A percentile compares a stretch with the other conserved stretches of the same genome.
phyloP scores from a whole-genome alignment of 2,888 invertebrate genomes.

The Eupithecia inturbata region DNA sequence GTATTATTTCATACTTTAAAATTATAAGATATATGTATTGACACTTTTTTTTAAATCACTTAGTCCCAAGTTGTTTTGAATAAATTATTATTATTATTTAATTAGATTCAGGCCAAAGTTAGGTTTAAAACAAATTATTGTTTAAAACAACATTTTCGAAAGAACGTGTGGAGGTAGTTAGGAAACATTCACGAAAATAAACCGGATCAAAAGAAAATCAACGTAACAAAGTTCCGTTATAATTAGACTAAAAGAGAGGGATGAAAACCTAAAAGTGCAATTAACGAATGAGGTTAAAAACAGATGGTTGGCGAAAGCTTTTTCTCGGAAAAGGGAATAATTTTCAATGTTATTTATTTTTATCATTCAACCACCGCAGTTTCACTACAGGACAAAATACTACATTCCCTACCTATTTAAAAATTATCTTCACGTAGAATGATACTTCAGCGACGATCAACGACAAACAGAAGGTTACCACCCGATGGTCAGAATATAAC shows the following conservation, averaged over 20 bases:
- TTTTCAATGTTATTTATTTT: background rate
- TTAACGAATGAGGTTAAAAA: conserved; percentile 9
- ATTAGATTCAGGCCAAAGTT: background rate
- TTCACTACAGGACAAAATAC: background rate
- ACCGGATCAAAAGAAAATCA: conserved; percentile 40
- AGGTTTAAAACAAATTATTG: background rate
- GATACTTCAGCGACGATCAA: background rate
- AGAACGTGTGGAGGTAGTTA: background rate
- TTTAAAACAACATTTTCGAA: background rate
- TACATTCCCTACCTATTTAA: background rate
- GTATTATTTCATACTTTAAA: too few relatives aligned
- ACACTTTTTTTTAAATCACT: too few relatives aligned
- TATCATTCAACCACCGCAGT: background rate
- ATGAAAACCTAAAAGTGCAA: background rate
- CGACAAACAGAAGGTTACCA: background rate
- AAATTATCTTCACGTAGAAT: background rate
- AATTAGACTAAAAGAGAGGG: background rate
- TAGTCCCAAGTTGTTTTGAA: background rate
- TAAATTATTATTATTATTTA: background rate
- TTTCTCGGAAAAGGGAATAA: background rate
- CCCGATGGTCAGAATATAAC: background rate
- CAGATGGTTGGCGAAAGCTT: background rate
- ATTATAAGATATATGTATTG: too few relatives aligned
- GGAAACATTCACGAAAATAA: conserved; percentile 37
- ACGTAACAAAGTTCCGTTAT: background rate